Evolutionary conservation across 2,888 invertebrate species (phyloP).

Genomic region (Protonemura montana): DNA sequence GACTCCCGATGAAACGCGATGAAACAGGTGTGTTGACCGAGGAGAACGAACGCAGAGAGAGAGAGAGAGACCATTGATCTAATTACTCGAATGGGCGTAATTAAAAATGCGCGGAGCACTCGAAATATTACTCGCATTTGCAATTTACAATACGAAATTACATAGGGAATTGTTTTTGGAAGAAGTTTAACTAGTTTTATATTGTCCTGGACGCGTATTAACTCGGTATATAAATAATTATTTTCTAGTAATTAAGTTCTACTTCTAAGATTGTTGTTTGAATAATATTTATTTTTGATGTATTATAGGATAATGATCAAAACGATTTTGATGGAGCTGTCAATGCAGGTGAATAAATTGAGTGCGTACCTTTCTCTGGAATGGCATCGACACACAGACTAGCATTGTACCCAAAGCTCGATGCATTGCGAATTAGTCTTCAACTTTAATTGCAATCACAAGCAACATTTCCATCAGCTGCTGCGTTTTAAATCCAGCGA

Average conservation of each 20-base stretch:
- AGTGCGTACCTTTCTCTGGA: not conserved
- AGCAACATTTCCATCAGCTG: not conserved
- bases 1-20: not conserved
- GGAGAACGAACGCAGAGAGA: no score
- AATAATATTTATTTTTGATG: not conserved
- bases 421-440: not conserved
- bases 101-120: not conserved
- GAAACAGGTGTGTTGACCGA: not conserved
- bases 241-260: not conserved
- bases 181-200: not conserved
- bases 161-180: not conserved
- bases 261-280: not conserved
- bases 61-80: not conserved
- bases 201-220: not conserved
- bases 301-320: not conserved
- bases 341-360: not conserved
- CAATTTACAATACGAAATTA: not conserved
- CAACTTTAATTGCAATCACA: not conserved
- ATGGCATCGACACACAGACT: not conserved
- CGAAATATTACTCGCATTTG: not conserved
- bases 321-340: not conserved
- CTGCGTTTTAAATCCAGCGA: not conserved
- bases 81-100: not conserved
- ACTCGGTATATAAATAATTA: not conserved
- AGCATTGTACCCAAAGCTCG: not conserved